These are phyloP conservation scores for Stratiomys singularior DNA, from an alignment of 2,888 invertebrate species.

Conservation along the genomic window DNA sequence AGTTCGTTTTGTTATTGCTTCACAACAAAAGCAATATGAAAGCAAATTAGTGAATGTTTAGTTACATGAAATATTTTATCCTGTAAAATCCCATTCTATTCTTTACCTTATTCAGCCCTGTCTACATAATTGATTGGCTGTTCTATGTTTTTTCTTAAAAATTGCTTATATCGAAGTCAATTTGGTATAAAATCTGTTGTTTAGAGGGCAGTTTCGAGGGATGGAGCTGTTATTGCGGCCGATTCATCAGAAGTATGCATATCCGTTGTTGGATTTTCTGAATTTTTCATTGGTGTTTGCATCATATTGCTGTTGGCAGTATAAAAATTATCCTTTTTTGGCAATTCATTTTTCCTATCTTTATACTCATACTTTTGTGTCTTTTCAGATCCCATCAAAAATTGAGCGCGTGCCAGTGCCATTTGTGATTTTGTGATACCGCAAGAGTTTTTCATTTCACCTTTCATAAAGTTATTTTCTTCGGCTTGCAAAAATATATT, in stretches of 20 bases:
- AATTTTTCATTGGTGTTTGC: slow-evolving; percentile 54
- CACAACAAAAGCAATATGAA: no score
- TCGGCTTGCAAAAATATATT: slow-evolving; percentile 65
- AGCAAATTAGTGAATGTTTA: no score
- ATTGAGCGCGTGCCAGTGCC: slow-evolving; percentile 72
- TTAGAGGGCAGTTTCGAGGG: slow-evolving; percentile 72
- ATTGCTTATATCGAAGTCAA: no score
- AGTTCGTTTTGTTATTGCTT: no score
- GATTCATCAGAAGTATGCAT: slow-evolving; percentile 51
- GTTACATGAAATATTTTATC: no score
- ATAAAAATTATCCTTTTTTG: slow-evolving; percentile 11
- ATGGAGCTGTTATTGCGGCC: slow-evolving; percentile 67
- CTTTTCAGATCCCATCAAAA: slow-evolving; percentile 62
- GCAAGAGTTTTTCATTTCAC: slow-evolving; percentile 56
- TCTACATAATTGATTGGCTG: neutral
- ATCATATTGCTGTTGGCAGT: slow-evolving; percentile 17
- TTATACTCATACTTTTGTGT: neutral
- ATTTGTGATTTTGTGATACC: slow-evolving; percentile 67
- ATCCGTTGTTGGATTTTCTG: slow-evolving; percentile 58
- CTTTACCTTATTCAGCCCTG: no score
- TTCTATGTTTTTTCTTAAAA: neutral
- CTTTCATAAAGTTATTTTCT: slow-evolving; percentile 65
- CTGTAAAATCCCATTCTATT: no score
- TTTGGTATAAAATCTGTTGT: neutral
- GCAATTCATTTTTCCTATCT: neutral